A percentile compares a stretch with the other conserved stretches of the same genome.
Evolutionary conservation across 2,113 vertebrate species (phyloP).

Genomic region (Corvus hawaiiensis): DNA sequence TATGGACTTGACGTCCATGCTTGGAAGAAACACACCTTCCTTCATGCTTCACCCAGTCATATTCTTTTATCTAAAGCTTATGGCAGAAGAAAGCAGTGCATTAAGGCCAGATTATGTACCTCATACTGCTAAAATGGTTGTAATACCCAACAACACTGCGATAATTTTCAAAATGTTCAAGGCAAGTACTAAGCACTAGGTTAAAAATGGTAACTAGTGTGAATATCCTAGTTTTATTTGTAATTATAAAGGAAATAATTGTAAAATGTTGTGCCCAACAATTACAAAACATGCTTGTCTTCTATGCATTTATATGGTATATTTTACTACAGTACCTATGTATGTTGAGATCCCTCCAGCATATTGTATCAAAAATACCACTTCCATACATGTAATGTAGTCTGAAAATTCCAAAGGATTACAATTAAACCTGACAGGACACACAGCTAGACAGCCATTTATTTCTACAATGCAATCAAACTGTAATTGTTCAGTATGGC

Average conservation of each 20-base stretch:
- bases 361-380: not conserved
- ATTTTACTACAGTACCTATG: not conserved
- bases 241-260: not conserved
- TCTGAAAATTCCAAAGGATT: not conserved
- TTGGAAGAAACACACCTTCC: not conserved
- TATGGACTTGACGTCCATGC: not conserved
- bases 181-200: not conserved
- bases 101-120: not conserved
- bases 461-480: not conserved
- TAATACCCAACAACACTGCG: not conserved
- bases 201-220: not conserved
- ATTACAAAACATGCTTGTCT: not conserved
- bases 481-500: not conserved
- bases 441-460: not conserved
- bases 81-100: not conserved
- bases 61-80: not conserved
- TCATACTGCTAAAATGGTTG: not conserved
- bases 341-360: not conserved
- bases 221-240: not conserved
- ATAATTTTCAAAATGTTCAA: not conserved
- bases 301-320: not conserved
- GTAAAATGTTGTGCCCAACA: not conserved
- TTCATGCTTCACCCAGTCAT: not conserved
- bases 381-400: accelerated
- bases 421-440: not conserved